Conservation (phyloP, 92 coral and sea anemone genomes). For the Siderastrea siderea region DNA sequence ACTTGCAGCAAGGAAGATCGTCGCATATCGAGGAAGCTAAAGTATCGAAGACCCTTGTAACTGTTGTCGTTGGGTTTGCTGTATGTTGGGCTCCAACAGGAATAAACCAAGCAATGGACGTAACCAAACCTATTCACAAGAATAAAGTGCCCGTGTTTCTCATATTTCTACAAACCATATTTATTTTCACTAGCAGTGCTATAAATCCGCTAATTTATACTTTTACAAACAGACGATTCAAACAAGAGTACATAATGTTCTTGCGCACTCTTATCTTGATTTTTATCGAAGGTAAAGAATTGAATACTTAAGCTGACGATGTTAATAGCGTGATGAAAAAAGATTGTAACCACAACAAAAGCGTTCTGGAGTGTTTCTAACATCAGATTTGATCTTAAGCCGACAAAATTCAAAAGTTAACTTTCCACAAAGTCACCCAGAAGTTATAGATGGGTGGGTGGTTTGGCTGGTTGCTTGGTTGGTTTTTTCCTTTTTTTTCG, state of each 20-base stretch:
- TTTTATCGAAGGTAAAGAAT: not conserved
- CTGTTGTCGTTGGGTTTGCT: slow-evolving; percentile 2
- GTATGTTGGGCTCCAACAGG: slow-evolving; percentile 9
- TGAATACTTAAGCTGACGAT: not conserved
- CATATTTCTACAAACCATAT: not conserved
- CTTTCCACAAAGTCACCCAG: too few species aligned
- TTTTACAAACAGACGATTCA: not conserved
- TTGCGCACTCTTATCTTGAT: not conserved
- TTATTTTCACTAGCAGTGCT: slow-evolving; percentile 5
- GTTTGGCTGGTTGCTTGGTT: too few species aligned
- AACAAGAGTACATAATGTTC: not conserved
- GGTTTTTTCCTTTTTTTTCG: too few species aligned
- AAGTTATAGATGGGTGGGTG: too few species aligned
- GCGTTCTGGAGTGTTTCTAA: too few species aligned
- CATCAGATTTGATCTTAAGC: too few species aligned
- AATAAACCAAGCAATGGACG: not conserved
- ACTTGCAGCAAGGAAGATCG: not conserved
- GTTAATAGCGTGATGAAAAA: too few species aligned
- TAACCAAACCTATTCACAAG: not conserved
- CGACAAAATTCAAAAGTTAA: too few species aligned
- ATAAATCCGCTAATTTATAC: slow-evolving; percentile 6
- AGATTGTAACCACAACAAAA: too few species aligned
- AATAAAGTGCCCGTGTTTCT: not conserved
- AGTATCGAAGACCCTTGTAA: not conserved
- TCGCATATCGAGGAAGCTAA: slow-evolving; percentile 4